phyloP scores from a whole-genome alignment of 1,140 invertebrate genomes.

The Bombus cullumanus region DNA sequence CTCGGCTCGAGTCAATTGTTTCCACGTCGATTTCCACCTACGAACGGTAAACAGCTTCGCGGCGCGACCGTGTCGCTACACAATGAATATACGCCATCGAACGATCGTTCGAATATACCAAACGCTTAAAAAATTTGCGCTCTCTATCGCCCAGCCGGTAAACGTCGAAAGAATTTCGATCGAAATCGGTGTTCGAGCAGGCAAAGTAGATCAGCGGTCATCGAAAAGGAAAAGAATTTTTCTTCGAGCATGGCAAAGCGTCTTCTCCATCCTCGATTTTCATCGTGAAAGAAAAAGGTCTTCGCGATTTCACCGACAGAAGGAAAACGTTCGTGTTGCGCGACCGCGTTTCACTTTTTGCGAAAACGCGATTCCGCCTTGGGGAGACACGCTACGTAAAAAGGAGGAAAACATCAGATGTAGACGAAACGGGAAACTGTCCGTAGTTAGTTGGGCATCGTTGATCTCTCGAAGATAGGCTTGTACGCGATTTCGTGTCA shows the following conservation, averaged over 20 bases:
- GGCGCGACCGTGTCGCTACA: not conserved
- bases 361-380: not conserved
- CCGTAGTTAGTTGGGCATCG: not conserved
- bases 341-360: conserved; percentile 1
- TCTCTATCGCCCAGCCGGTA: too few species aligned
- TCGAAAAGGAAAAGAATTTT: not conserved
- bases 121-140: too few species aligned
- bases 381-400: not conserved
- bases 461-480: not conserved
- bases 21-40: conserved; percentile 46
- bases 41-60: conserved; percentile 10
- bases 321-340: not conserved
- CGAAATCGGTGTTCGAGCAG: too few species aligned
- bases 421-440: not conserved
- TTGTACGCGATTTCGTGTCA: not conserved
- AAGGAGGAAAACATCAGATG: not conserved
- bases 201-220: not conserved
- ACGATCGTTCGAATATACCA: too few species aligned
- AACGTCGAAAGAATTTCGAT: not conserved
- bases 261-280: not conserved
- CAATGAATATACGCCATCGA: not conserved
- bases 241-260: not conserved
- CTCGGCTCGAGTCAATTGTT: conserved; percentile 47
- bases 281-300: not conserved
- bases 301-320: not conserved